Base-by-base conservation (phyloP, 2,888 invertebrate species). In the Ganaspis brasiliensis region DNA sequence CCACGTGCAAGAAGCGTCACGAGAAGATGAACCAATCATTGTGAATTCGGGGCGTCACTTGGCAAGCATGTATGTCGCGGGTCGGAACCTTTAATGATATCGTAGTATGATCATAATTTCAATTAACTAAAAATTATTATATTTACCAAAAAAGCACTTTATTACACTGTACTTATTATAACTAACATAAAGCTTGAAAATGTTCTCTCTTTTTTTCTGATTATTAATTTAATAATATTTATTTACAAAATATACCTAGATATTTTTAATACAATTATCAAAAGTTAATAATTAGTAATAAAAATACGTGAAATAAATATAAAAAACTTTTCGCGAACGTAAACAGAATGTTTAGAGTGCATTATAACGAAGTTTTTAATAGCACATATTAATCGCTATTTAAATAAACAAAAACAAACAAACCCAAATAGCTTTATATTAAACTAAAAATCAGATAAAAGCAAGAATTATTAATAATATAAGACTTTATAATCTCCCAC, bases 1-100 rank as follows among this genome's bases (percentile, higher is more conserved):
- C 89, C 89, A 88, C 89, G 88, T 87, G 89, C 86, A 85, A 79
- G 74, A 81, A 78, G 88, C 89, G 89, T 88, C 87, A 85, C 76
- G 59, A 67, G 45, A 4, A n/a, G n/a, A 31, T 56, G 77, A 74
- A 80, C 90, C 90, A 90, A 90, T 89, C 85, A 80, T 67, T 75
- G 55, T 52, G 49, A 70, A 79, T 74, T 75, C 79, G 88, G 89
- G 90, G 90, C 90, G 90, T 86, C 84, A 84, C 90, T 90, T 90
- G 90, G 89, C 90, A 88, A 84, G 82, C 86, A 86, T 86, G 84
- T 86, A 85, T 81, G 81, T 80, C 78, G 85, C 83, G 79, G 78
- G 83, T 78, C 83, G 71, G 79, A 86, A 79, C 81, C 83, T 84
- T 84, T 86, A 87, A 87, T 87, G 85, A 89, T 89, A 86, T 87